Evolutionary conservation across 2,113 vertebrate genomes (phyloP).

Genomic region (Eolophus roseicapilla): DNA sequence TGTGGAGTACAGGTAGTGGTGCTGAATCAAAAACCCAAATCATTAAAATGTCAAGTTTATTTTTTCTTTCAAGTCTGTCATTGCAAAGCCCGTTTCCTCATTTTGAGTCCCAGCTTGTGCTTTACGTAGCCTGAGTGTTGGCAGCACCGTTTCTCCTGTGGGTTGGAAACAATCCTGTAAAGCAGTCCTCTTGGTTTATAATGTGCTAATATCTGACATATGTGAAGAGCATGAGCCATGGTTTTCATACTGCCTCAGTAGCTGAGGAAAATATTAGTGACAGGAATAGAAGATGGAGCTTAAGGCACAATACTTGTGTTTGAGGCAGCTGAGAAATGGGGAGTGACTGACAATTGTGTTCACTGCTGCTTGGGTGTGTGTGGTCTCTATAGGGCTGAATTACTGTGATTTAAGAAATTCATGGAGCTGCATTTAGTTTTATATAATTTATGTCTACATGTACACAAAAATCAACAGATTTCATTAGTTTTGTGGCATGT

Average conservation of each 20-base stretch:
- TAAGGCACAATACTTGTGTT: background rate
- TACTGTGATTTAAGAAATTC: background rate
- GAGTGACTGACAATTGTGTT: background rate
- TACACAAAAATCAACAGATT: background rate
- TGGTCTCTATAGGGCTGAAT: background rate
- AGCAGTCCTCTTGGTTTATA: background rate
- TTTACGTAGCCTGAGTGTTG: accelerated
- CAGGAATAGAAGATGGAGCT: background rate
- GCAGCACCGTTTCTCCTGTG: accelerated
- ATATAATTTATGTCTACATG: background rate
- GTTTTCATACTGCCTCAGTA: accelerated
- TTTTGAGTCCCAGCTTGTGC: background rate
- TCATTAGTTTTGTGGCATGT: background rate
- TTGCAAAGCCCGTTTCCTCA: background rate
- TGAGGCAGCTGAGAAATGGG: background rate
- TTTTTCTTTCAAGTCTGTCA: background rate
- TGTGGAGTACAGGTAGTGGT: too few species aligned
- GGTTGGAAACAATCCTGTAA: background rate
- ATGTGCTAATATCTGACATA: background rate
- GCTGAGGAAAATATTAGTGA: background rate
- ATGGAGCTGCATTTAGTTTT: background rate
- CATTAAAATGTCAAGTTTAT: background rate
- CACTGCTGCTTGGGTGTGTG: background rate
- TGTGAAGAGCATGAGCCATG: accelerated
- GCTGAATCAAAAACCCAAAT: background rate